Evolutionary conservation across 2,888 invertebrate genomes (phyloP).

Genomic region (Linnaemya tessellans): DNA sequence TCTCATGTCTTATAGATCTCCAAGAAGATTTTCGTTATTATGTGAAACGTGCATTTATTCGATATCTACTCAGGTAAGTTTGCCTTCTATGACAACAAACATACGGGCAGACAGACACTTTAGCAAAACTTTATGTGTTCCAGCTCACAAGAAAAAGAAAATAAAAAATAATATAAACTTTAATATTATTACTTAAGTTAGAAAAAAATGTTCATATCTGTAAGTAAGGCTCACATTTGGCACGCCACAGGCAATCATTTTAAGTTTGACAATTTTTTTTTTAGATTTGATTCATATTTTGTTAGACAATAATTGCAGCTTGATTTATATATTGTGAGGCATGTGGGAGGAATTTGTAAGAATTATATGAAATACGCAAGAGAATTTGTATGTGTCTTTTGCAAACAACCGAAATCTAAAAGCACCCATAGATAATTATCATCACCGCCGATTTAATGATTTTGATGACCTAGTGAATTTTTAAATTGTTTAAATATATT

Average conservation of each 20-base stretch:
- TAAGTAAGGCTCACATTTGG: neutral
- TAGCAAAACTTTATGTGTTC: neutral
- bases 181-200: neutral
- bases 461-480: no score
- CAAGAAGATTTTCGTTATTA: slow-evolving; percentile 83
- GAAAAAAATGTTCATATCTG: neutral
- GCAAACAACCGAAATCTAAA: no score
- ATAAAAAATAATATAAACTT: neutral
- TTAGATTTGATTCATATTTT: no score
- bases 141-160: neutral
- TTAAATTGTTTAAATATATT: no score
- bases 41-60: slow-evolving; percentile 82
- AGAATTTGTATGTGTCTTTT: no score
- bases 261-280: neutral
- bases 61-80: slow-evolving; percentile 81
- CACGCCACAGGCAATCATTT: neutral
- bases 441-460: no score
- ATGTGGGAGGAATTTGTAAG: no score
- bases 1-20: slow-evolving; percentile 82
- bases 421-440: no score
- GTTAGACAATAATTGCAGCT: no score
- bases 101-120: slow-evolving; percentile 7
- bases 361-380: no score
- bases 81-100: neutral
- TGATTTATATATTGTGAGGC: no score